These are phyloP conservation scores for Conus betulinus DNA, from an alignment of 1,140 invertebrate species.

Conservation along the genomic window DNA sequence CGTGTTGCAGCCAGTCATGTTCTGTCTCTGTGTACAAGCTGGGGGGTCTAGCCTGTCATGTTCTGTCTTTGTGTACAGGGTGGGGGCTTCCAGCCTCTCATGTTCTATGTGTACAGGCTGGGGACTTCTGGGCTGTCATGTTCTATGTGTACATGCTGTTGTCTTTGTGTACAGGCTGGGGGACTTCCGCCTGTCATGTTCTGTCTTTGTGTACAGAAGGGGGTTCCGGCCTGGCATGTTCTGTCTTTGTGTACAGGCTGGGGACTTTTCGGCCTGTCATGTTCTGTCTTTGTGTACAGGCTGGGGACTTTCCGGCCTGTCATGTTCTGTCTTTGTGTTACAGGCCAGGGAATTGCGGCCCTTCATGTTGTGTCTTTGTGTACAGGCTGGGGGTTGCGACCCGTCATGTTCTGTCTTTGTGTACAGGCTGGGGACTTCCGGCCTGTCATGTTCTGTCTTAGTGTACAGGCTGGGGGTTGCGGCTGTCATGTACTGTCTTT, in stretches of 20 bases:
- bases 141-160: conserved; percentile 33
- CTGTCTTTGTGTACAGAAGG: background rate
- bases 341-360: background rate
- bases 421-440: background rate
- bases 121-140: no score
- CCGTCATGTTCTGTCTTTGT: conserved; percentile 80
- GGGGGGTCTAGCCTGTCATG: background rate
- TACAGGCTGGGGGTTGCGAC: conserved; percentile 5
- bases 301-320: background rate
- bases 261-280: no score
- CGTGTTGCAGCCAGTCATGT: conserved; percentile 49
- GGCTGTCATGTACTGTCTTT: conserved; percentile 78
- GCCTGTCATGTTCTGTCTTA: no score
- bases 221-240: no score
- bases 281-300: background rate
- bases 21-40: background rate
- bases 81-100: conserved; percentile 45
- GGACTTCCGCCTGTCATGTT: no score
- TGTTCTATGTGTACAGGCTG: conserved; percentile 72
- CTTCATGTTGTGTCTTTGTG: background rate
- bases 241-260: conserved; percentile 75
- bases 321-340: background rate
- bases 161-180: conserved; percentile 79
- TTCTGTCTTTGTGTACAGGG: background rate
- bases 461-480: background rate